Conservation (phyloP, 2,797 vertebrate genomes). For the Myioborus melanocephalus region DNA sequence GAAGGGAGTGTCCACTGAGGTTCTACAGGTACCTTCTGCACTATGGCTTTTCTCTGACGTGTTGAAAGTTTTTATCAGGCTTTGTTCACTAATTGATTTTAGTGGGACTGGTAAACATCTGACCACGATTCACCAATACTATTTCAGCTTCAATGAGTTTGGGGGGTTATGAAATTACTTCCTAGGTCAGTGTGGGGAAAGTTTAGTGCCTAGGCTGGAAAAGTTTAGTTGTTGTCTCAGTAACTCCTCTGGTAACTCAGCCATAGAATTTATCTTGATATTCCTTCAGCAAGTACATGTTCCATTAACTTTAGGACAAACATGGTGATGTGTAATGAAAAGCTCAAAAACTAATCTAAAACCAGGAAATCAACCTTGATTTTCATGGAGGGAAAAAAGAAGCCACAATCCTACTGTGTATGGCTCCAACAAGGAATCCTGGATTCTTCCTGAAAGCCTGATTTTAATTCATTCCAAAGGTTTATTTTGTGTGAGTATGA, state of each 20-base stretch:
- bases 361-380: background rate
- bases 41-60: background rate
- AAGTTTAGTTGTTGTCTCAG: background rate
- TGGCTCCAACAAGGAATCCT: background rate
- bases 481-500: background rate
- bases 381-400: accelerated
- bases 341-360: background rate
- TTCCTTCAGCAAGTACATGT: background rate
- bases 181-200: background rate
- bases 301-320: background rate
- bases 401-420: background rate
- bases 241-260: background rate
- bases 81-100: background rate
- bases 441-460: background rate
- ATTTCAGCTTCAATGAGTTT: background rate
- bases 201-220: background rate
- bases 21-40: background rate
- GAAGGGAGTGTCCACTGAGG: background rate
- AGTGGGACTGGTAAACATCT: background rate
- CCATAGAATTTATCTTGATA: background rate
- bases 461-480: background rate
- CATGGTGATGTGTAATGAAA: background rate
- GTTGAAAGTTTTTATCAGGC: background rate
- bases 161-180: background rate
- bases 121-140: background rate